These are phyloP conservation scores for Pseudeuparius sepicola DNA, from an alignment of 2,888 invertebrate species.

Conservation along the genomic window DNA sequence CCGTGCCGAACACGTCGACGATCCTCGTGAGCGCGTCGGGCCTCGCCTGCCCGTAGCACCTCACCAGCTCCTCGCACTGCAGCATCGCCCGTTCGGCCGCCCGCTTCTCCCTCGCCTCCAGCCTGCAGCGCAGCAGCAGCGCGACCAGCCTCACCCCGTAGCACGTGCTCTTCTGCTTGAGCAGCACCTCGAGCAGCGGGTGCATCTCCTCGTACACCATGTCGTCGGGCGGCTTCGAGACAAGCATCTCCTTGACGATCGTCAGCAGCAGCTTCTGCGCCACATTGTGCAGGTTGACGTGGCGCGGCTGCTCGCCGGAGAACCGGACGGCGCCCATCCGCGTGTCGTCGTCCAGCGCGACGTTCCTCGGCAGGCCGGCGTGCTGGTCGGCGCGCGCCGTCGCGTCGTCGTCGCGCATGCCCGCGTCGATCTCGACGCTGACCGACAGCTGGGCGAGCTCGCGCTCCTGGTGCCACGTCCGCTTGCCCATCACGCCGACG, in stretches of 20 bases:
- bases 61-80: conserved; percentile 74
- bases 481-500: conserved; percentile 72
- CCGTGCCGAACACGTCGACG: conserved; percentile 58
- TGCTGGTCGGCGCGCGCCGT: conserved; percentile 35
- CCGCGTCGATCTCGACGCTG: conserved; percentile 19
- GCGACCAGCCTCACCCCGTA: conserved; percentile 58
- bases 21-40: conserved; percentile 42
- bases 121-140: conserved; percentile 60
- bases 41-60: conserved; percentile 40
- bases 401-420: too few relatives aligned
- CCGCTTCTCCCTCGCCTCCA: conserved; percentile 69
- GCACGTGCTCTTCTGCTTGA: conserved; percentile 46
- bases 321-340: conserved; percentile 71
- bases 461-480: conserved; percentile 81
- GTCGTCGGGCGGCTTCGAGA: conserved; percentile 70
- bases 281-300: conserved; percentile 47
- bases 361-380: conserved; percentile 52
- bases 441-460: conserved; percentile 75
- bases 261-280: conserved; percentile 73
- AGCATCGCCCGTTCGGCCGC: conserved; percentile 81
- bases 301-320: conserved; percentile 44
- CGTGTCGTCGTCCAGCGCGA: conserved; percentile 77
- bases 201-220: conserved; percentile 71
- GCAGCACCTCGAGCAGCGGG: conserved; percentile 62
- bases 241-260: conserved; percentile 59